Percentiles rank a stretch among this genome's conserved stretches.
Conservation (phyloP, 1,140 invertebrate species). For the Arion vulgaris region DNA sequence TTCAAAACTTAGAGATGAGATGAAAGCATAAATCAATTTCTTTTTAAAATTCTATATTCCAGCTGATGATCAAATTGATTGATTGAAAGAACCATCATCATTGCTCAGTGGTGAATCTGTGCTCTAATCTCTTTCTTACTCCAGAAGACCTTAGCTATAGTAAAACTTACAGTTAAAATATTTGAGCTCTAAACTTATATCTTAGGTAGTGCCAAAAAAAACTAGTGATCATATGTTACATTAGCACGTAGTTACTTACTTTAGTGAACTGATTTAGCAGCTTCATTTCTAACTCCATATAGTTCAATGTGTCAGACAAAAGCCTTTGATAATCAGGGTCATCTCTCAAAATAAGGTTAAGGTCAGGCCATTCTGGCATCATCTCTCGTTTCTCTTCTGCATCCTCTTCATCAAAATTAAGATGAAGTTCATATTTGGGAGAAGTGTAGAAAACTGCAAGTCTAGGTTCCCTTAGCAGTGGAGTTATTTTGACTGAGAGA, state of each 20-base stretch:
- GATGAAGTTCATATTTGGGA: slow-evolving; percentile 66
- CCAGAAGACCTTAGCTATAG: too few species aligned
- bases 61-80: too few species aligned
- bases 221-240: too few species aligned
- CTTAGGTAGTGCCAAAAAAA: too few species aligned
- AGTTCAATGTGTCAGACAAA: slow-evolving; percentile 58
- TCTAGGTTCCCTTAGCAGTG: slow-evolving; percentile 66
- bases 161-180: too few species aligned
- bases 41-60: too few species aligned
- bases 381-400: slow-evolving; percentile 55
- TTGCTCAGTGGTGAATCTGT: too few species aligned
- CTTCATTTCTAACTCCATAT: slow-evolving; percentile 63
- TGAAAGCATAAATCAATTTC: too few species aligned
- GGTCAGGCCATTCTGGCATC: slow-evolving; percentile 64
- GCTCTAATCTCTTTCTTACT: too few species aligned
- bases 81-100: too few species aligned
- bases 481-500: slow-evolving; percentile 60
- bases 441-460: slow-evolving; percentile 69
- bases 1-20: too few species aligned
- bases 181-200: too few species aligned
- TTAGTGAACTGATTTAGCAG: slow-evolving; percentile 60
- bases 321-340: slow-evolving; percentile 67
- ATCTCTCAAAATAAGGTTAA: slow-evolving; percentile 67
- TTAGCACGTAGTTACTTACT: slow-evolving; percentile 56
- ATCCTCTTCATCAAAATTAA: slow-evolving; percentile 68